These are phyloP conservation scores for Cryptosula pallasiana DNA, from an alignment of 2,888 invertebrate genomes.

Conservation along the genomic window DNA sequence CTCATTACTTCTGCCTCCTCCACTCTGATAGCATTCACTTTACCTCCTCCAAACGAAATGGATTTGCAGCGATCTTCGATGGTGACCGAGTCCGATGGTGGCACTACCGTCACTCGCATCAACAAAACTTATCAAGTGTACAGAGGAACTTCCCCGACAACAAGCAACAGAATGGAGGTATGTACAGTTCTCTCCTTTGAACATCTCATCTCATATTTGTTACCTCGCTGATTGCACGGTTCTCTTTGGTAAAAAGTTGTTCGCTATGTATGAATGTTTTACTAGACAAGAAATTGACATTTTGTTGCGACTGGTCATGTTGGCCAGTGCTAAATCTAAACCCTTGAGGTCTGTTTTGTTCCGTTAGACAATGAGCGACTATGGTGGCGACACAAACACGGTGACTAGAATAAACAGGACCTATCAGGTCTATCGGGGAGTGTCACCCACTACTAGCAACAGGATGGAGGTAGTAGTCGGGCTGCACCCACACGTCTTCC, in stretches of 20 bases:
- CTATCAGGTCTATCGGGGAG: slow-evolving; percentile 53
- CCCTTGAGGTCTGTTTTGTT: too few species aligned
- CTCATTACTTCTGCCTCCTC: background rate
- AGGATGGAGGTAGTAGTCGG: slow-evolving; percentile 45
- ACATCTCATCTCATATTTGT: too few species aligned
- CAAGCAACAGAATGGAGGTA: slow-evolving; percentile 51
- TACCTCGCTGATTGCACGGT: too few species aligned
- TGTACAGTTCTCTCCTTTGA: too few species aligned
- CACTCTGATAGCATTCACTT: background rate
- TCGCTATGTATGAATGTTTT: too few species aligned
- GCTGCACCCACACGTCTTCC: too few species aligned
- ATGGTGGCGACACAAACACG: slow-evolving; percentile 9
- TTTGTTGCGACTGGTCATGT: too few species aligned
- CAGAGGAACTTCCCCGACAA: slow-evolving; percentile 50
- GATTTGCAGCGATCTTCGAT: slow-evolving; percentile 11
- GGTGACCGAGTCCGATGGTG: background rate
- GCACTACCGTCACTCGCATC: slow-evolving; percentile 24
- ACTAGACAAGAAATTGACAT: too few species aligned
- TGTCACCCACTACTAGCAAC: slow-evolving; percentile 50
- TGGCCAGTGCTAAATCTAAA: slow-evolving; percentile 22
- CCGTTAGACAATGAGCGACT: slow-evolving; percentile 16
- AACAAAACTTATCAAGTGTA: slow-evolving; percentile 50
- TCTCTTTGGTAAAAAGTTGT: too few species aligned
- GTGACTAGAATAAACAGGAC: slow-evolving; percentile 30
- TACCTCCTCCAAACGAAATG: background rate